Base-by-base conservation (phyloP, 2,113 vertebrate species). In the Columba janthina region DNA sequence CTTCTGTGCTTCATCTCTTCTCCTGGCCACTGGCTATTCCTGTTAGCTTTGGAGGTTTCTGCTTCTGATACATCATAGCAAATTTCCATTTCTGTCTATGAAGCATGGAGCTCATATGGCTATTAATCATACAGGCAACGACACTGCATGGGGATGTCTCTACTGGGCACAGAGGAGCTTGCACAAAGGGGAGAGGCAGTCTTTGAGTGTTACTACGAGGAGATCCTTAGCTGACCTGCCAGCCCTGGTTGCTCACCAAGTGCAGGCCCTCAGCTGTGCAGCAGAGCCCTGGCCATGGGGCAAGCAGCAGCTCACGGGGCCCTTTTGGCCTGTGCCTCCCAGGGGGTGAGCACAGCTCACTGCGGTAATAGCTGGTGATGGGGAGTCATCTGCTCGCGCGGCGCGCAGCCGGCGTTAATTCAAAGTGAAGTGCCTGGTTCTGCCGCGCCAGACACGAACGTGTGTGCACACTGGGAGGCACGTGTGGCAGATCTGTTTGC, bases 331-430 rank as follows among this genome's bases (percentile, higher is more conserved):
- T 15, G 62, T 31, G 0, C 19, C 53, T 56, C 40, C 46, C 19
- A 12, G 22, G 54, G 46, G 50, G 7, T 44, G 70, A 61, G 73
- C 81, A 54, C 31, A 85, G 70, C 31, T 88, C 40, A 1, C 19
- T 14, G 76, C 87, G 44, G 87, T 14, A 29, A 22, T 11, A 26
- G 74, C 58, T 88, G 85, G 48, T 32, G 71, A 48, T 24, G 60
- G 79, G 84, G 19, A 74, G 57, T 58, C 53, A 50, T 50, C 77
- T 67, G 90, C 26, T n/a, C 24, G 31, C 4, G 2, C 1, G 0
- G 38, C 0, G 0, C 5, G 0, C 1, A 6, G 48, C 20, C 10
- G 1, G 87, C 3, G 0, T 44, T 91, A 62, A 71, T 44, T 60
- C 70, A 26, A 26, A 12, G 18, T 19, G 44, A 93, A 81, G 73